Base-by-base conservation (phyloP, 2,888 invertebrate species). In the Acleris holmiana region DNA sequence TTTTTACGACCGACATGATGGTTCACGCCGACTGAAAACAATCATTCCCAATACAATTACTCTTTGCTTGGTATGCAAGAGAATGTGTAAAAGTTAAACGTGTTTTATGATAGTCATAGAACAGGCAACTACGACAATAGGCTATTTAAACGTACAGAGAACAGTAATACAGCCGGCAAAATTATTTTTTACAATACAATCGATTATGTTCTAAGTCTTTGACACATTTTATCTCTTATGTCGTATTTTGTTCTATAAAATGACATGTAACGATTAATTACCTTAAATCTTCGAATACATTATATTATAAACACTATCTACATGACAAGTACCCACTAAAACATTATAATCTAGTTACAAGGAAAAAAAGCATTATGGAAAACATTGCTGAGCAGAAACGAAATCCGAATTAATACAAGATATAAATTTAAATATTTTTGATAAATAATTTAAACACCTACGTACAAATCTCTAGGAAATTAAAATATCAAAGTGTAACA, bases 31-130 rank as follows among this genome's bases (percentile, higher is more conserved):
- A 13, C 35, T 35, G 29, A 8, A 8, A 8, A 8, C 8, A 0
- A 13, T 35, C 2, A 4, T 35, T 35, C 1, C 13, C 35, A 13
- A 35, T 13, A 13, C 13, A 35, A 3, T 35, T 13, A 13, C 35
- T 35, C 35, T 35, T 29, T 35, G 35, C 35, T 13, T 35, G 35
- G 13, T 35, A 35, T 13, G 13, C 13, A 13, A 13, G 4, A 35
- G 17, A 44, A 40, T 51, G 17, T 47, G 15, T 18, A 21, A 54
- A 18, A 61, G 61, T 61, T 54, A 48, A 40, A 47, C 61, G 54
- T 40, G 48, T 61, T 61, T 54, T 61, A 55, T 61, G 48, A 8
- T 47, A n/a, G 23, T 4, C 61, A 61, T 61, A 61, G 61, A 61
- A 61, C 10, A 49, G 54, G 47, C 35, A 61, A 61, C 61, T 47